These are phyloP conservation scores for Schrankia costaestrigalis DNA, from an alignment of 2,888 invertebrate species.

Conservation along the genomic window DNA sequence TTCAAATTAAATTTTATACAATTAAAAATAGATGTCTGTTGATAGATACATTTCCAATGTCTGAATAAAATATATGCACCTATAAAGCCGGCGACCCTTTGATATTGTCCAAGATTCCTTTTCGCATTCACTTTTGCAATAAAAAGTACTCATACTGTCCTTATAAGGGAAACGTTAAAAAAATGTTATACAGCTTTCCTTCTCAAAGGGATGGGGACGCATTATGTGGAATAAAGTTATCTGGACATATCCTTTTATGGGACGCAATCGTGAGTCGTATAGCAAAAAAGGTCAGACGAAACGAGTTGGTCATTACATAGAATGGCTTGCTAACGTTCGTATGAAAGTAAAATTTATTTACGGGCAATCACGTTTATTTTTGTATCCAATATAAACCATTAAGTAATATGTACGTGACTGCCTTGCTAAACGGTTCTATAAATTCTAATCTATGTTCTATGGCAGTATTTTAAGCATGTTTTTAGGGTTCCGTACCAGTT, in stretches of 20 bases:
- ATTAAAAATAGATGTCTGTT: no score
- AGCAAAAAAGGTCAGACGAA: constrained; percentile 63
- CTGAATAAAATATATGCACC: constrained; percentile 50
- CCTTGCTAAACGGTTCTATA: no score
- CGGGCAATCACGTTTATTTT: constrained; percentile 24
- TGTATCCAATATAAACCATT: constrained; percentile 24
- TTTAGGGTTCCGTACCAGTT: no score
- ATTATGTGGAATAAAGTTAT: constrained; percentile 76
- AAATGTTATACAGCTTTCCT: constrained; percentile 72
- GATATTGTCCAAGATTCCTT: constrained; percentile 49
- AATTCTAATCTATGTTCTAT: no score
- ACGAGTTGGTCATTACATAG: constrained; percentile 63
- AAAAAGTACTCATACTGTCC: constrained; percentile 56
- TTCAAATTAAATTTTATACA: no score
- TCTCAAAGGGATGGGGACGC: constrained; percentile 72
- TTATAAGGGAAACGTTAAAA: constrained; percentile 69
- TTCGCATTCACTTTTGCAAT: constrained; percentile 57
- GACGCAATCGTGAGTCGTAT: constrained; percentile 53
- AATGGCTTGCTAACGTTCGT: constrained; percentile 57
- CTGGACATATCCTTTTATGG: constrained; percentile 76
- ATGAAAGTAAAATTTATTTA: constrained; percentile 70
- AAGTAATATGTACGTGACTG: constrained; percentile 10
- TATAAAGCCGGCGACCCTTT: constrained; percentile 56
- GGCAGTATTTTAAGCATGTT: no score
- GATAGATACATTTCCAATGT: constrained; percentile 17